Percentiles rank a stretch among this genome's conserved stretches.
These are phyloP conservation scores for Chanos chanos DNA, from an alignment of 2,797 vertebrate species.

Conservation along the genomic window DNA sequence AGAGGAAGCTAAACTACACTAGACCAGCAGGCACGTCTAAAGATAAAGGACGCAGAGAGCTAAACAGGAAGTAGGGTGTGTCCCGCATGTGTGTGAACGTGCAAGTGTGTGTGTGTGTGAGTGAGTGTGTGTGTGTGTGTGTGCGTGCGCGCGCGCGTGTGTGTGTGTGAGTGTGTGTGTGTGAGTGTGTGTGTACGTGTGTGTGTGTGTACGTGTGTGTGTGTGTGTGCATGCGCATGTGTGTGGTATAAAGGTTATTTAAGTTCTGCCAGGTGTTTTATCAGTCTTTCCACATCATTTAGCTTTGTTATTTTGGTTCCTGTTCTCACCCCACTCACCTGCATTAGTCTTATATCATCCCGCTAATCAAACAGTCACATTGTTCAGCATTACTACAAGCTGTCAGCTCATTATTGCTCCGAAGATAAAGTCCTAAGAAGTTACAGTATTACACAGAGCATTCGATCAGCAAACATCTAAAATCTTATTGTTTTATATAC, in stretches of 20 bases:
- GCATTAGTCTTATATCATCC: too few species aligned
- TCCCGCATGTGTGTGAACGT: neutral
- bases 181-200: neutral
- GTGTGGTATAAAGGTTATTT: constrained; percentile 27
- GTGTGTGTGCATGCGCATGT: constrained; percentile 8
- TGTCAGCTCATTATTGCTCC: too few species aligned
- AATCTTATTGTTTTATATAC: too few species aligned
- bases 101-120: neutral
- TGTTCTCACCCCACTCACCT: constrained; percentile 22
- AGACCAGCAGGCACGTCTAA: constrained; percentile 40
- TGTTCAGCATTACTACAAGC: constrained; percentile 4
- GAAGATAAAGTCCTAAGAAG: too few species aligned
- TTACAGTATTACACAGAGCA: too few species aligned
- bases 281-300: constrained; percentile 20
- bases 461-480: too few species aligned
- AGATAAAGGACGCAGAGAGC: constrained; percentile 54
- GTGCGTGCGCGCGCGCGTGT: neutral
- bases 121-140: neutral
- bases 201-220: neutral
- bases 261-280: constrained; percentile 43
- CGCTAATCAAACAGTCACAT: constrained; percentile 18
- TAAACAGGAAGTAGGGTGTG: constrained; percentile 60
- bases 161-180: neutral
- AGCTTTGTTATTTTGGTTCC: constrained; percentile 5
- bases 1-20: constrained; percentile 62